Evolutionary conservation across 1,140 invertebrate species (phyloP).

Genomic region (Prorops nasuta): DNA sequence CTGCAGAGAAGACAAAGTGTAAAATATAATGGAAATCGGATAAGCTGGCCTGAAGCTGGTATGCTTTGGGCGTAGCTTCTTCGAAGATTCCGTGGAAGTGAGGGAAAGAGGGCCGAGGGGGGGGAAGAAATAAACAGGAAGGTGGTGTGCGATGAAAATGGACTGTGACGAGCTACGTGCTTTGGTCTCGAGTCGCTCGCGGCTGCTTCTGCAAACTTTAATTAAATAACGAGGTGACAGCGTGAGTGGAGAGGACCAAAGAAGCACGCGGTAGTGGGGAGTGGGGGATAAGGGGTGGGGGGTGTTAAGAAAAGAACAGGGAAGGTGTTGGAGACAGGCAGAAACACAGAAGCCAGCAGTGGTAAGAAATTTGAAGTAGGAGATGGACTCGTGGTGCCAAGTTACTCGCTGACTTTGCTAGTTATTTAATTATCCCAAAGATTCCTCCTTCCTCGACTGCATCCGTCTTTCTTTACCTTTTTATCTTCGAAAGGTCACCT

Average conservation of each 20-base stretch:
- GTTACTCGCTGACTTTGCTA: constrained; percentile 43
- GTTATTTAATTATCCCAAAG: constrained; percentile 44
- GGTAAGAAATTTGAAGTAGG: constrained; percentile 34
- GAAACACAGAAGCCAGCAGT: constrained; percentile 22
- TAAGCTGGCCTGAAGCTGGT: background rate
- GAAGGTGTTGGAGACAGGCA: constrained; percentile 15
- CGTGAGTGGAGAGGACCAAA: constrained; percentile 3
- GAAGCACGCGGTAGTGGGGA: background rate
- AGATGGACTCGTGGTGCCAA: constrained; percentile 36
- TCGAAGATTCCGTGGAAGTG: constrained; percentile 6
- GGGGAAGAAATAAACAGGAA: too few species aligned
- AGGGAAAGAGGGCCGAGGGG: too few species aligned
- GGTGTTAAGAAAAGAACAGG: constrained; percentile 4
- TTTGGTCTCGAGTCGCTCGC: constrained; percentile 32
- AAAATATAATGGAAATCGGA: background rate
- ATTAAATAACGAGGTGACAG: constrained; percentile 39
- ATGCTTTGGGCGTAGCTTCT: background rate
- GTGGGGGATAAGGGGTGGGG: background rate
- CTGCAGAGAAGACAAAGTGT: too few species aligned
- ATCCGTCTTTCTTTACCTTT: constrained; percentile 7
- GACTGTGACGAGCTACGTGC: constrained; percentile 35
- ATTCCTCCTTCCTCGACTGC: constrained; percentile 30
- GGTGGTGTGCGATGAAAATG: too few species aligned
- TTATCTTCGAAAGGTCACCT: background rate
- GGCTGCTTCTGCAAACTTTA: constrained; percentile 35